These are phyloP conservation scores for Catharus bicknelli DNA, from an alignment of 2,113 vertebrate species.

Conservation along the genomic window DNA sequence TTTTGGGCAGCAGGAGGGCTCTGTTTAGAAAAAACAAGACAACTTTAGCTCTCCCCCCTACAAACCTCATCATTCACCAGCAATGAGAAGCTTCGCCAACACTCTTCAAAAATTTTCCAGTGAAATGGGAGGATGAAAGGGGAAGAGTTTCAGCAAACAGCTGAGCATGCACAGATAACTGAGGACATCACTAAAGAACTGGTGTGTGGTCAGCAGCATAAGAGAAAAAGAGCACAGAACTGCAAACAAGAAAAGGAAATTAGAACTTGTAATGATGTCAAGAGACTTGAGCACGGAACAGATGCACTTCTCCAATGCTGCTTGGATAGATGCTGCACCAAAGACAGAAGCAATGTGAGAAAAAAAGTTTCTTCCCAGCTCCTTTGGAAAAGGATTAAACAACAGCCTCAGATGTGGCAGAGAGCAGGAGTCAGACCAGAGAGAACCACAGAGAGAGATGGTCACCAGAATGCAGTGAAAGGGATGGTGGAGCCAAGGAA, in stretches of 20 bases:
- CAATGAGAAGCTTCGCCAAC: background rate
- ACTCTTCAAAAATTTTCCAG: background rate
- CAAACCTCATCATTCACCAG: background rate
- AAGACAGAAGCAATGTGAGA: background rate
- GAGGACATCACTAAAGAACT: background rate
- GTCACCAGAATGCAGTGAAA: background rate
- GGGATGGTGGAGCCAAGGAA: background rate
- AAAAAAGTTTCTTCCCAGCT: background rate
- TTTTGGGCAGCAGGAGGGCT: background rate
- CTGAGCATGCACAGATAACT: background rate
- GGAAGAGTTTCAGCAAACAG: background rate
- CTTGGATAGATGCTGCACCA: background rate
- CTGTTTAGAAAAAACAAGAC: background rate
- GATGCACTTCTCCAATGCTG: background rate
- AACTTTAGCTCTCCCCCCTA: background rate
- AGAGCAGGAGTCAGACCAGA: background rate
- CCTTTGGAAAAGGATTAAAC: background rate
- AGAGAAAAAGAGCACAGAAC: background rate
- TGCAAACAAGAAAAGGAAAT: background rate
- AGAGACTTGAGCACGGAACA: background rate
- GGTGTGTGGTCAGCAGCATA: background rate
- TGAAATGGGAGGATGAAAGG: background rate
- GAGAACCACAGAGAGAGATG: background rate
- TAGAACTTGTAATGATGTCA: background rate
- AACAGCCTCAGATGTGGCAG: background rate